Percentiles rank a stretch among this genome's conserved stretches.
These are phyloP conservation scores for Xylocopa sonorina DNA, from an alignment of 1,140 invertebrate species.

Conservation along the genomic window DNA sequence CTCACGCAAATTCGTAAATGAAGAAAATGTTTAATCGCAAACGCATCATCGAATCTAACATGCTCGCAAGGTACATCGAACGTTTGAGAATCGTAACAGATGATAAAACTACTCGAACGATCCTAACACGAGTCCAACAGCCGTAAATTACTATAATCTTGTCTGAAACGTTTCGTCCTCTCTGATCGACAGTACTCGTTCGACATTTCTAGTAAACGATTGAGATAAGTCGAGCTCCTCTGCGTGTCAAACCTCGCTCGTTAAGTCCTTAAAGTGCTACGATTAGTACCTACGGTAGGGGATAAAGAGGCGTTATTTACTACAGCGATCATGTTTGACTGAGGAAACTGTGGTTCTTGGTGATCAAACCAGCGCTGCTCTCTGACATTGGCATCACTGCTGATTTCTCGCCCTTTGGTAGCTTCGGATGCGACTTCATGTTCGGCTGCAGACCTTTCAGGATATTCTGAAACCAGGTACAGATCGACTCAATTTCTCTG, in stretches of 20 bases:
- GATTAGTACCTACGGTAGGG: slow-evolving; percentile 44
- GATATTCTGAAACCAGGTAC: slow-evolving; percentile 77
- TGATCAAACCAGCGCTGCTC: slow-evolving; percentile 79
- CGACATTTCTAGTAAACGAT: not conserved
- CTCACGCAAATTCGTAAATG: too few relatives aligned
- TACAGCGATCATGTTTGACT: slow-evolving; percentile 72
- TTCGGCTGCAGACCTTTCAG: slow-evolving; percentile 80
- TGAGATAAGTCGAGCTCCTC: not conserved
- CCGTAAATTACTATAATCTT: not conserved
- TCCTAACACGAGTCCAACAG: too few relatives aligned
- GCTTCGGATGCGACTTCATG: slow-evolving; percentile 79
- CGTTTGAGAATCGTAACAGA: too few relatives aligned
- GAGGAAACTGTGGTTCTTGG: slow-evolving; percentile 78
- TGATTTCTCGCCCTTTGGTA: slow-evolving; percentile 79
- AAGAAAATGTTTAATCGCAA: too few relatives aligned
- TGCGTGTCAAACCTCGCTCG: not conserved
- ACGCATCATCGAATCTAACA: too few relatives aligned
- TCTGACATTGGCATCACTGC: slow-evolving; percentile 81
- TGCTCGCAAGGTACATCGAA: too few relatives aligned
- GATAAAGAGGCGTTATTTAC: slow-evolving; percentile 27
- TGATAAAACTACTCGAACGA: not conserved
- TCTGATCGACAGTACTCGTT: not conserved
- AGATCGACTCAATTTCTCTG: too few relatives aligned
- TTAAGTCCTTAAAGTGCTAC: slow-evolving; percentile 47
- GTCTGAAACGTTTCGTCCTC: too few relatives aligned